Percentiles rank a stretch among this genome's conserved stretches.
These are phyloP conservation scores for Vicugna pacos DNA, from an alignment of 2,113 vertebrate genomes.

Conservation along the genomic window DNA sequence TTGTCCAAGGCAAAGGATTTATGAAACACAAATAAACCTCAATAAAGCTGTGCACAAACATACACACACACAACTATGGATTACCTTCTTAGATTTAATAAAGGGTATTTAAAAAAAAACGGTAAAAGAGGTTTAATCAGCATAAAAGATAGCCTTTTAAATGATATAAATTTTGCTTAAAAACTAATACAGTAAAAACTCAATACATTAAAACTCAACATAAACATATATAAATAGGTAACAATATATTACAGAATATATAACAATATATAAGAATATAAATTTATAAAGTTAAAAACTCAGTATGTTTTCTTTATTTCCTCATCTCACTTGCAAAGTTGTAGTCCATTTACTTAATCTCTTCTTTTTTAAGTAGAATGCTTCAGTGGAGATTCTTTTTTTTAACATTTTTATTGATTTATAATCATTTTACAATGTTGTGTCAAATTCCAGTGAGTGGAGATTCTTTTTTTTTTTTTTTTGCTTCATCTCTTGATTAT, in stretches of 20 bases:
- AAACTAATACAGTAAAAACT: neutral
- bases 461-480: too few species aligned
- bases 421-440: too few species aligned
- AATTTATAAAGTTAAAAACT: neutral
- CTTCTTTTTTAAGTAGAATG: neutral
- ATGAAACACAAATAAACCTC: neutral
- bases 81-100: neutral
- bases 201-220: neutral
- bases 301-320: neutral
- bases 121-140: neutral
- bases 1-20: neutral
- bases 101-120: neutral
- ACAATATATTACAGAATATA: neutral
- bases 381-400: too few species aligned
- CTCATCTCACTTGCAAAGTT: neutral
- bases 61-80: neutral
- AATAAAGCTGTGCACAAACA: neutral
- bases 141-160: neutral
- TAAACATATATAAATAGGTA: neutral
- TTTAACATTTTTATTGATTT: too few species aligned
- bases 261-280: neutral
- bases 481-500: neutral
- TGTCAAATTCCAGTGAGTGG: too few species aligned
- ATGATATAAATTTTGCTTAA: neutral
- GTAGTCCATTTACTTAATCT: neutral